phyloP scores from a whole-genome alignment of 1,140 invertebrate species.

The Idris sp. region DNA sequence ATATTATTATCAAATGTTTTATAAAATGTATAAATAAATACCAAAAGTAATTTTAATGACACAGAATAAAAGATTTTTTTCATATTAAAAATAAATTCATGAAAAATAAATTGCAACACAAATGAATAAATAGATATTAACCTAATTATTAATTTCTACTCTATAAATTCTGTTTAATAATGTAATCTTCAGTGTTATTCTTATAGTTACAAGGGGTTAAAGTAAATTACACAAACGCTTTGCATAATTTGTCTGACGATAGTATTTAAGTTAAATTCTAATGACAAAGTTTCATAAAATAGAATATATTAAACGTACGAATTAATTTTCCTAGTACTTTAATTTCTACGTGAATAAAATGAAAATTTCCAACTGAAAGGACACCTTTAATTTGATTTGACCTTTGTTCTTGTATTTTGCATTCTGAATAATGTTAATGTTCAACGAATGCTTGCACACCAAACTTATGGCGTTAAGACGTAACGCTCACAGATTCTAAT shows the following conservation, averaged over 20 bases:
- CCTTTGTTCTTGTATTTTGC: slow-evolving; percentile 27
- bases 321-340: slow-evolving; percentile 9
- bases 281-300: slow-evolving; percentile 9
- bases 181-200: no score
- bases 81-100: no score
- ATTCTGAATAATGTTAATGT: slow-evolving; percentile 22
- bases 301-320: slow-evolving; percentile 21
- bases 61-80: no score
- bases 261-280: slow-evolving; percentile 21
- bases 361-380: slow-evolving; percentile 21
- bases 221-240: neutral
- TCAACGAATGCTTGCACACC: slow-evolving; percentile 20
- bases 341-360: slow-evolving; percentile 22
- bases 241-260: slow-evolving; percentile 8
- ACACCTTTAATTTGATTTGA: slow-evolving; percentile 30
- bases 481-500: slow-evolving; percentile 39
- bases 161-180: no score
- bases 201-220: slow-evolving; percentile 1
- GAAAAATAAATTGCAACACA: no score
- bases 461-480: slow-evolving; percentile 25
- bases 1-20: no score
- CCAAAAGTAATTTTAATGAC: no score
- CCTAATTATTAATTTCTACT: no score
- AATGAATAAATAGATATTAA: no score
- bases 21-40: no score